phyloP scores from a whole-genome alignment of 1,140 invertebrate species.

The Macrobrachium rosenbergii region DNA sequence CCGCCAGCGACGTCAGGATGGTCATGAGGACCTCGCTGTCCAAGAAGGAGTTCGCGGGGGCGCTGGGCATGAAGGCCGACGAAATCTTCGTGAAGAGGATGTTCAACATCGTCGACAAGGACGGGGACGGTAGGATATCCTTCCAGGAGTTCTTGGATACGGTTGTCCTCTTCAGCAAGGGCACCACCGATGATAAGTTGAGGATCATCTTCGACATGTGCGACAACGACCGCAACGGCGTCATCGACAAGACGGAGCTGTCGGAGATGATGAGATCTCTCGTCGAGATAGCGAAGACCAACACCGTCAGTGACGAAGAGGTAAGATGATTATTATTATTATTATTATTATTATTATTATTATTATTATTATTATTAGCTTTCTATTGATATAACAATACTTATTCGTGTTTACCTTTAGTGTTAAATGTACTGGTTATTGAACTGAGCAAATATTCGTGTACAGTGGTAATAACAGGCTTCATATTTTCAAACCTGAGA shows the following conservation, averaged over 20 bases:
- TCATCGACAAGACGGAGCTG: slow-evolving; percentile 94
- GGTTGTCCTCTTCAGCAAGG: slow-evolving; percentile 90
- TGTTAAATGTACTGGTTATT: neutral
- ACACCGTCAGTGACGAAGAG: slow-evolving; percentile 84
- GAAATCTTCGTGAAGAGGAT: slow-evolving; percentile 98
- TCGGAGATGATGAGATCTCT: slow-evolving; percentile 94
- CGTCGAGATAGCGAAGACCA: slow-evolving; percentile 93
- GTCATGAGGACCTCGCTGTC: slow-evolving; percentile 95
- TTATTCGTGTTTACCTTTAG: neutral
- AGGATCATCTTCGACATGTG: slow-evolving; percentile 99
- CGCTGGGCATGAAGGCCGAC: slow-evolving; percentile 89
- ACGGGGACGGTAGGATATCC: slow-evolving; percentile 94
- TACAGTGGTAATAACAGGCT: no score
- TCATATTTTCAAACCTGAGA: neutral
- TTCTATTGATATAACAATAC: no score
- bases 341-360: no score
- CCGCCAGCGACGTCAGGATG: slow-evolving; percentile 87
- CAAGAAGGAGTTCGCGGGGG: slow-evolving; percentile 96
- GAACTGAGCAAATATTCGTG: no score
- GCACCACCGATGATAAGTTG: slow-evolving; percentile 95
- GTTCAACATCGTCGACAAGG: slow-evolving; percentile 99
- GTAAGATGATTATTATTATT: slow-evolving; percentile 46
- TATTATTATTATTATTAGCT: neutral
- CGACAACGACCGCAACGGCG: slow-evolving; percentile 94
- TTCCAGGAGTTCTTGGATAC: slow-evolving; percentile 99